Base-by-base conservation (phyloP, 2,797 vertebrate species). In the Myotis myotis region DNA sequence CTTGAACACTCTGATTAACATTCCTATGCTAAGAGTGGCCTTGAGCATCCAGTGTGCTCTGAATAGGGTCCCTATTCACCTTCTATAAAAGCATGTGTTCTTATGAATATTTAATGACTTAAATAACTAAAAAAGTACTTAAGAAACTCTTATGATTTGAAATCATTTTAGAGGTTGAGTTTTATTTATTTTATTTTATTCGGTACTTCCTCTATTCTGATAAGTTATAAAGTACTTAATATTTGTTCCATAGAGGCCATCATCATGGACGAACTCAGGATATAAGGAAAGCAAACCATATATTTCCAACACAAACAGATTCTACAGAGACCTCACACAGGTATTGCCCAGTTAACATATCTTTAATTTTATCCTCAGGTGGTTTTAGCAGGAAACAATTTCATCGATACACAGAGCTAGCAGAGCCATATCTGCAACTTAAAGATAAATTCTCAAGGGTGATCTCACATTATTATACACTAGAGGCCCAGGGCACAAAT, bases 271-370 rank as follows among this genome's bases (percentile, higher is more conserved):
- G 0, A 44, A 44, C 44, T 11, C 68, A 70, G 85, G 49, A 89
- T 87, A 53, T 51, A 47, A 88, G 57, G 83, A 95, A 96, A 96
- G 17, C 57, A 96, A 92, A 95, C 95, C 86, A 85, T 82, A 90
- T 13, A 25, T 86, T 96, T 91, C 36, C 41, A 84, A 94, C 19
- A 89, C 60, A 83, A 95, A 94, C 71, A 85, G 76, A 85, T 8
- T 55, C 17, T 84, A 96, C 88, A 87, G 89, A 96, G 36, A 41
- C 23, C 57, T 95, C 88, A 81, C 15, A 22, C 2, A 13, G 53
- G 57, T 16, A 87, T 15, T 82, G 12, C 17, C 20, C 47, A 81
- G 57, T 41, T 93, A 88, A 96, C 89, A 4, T 60, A 33, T 72
- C 30, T 36, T 70, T 96, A 94, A 89, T 64, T 93, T 92, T 70